Evolutionary conservation across 2,888 invertebrate genomes (phyloP).

Genomic region (Rhaphigaster nebulosa): DNA sequence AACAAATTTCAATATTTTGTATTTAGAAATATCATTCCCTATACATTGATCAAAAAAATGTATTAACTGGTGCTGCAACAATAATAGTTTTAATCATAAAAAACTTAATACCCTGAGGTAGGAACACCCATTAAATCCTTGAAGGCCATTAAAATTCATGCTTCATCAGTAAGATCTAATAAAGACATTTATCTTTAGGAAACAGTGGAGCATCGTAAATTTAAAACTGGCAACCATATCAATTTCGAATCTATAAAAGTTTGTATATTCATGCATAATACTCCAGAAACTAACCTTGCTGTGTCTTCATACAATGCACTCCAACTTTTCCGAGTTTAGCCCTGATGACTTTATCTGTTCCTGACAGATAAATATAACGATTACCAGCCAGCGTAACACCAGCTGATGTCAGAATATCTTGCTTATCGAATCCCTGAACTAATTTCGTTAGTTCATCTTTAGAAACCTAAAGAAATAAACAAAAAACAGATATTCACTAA

Average conservation of each 20-base stretch:
- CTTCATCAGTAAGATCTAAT: background rate
- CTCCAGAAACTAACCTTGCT: slow-evolving; percentile 79
- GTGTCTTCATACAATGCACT: slow-evolving; percentile 96
- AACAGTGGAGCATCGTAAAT: background rate
- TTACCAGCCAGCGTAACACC: slow-evolving; percentile 93
- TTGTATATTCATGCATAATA: background rate
- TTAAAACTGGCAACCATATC: background rate
- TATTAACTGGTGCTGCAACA: too few relatives aligned
- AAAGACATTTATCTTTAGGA: background rate
- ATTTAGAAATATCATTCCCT: too few relatives aligned
- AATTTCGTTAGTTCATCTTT: slow-evolving; percentile 93
- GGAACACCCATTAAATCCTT: background rate
- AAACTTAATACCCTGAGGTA: too few relatives aligned
- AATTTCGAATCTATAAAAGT: background rate
- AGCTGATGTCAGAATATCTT: slow-evolving; percentile 88
- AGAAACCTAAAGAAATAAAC: slow-evolving; percentile 77
- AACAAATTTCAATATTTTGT: too few relatives aligned
- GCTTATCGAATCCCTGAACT: slow-evolving; percentile 91
- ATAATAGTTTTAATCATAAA: too few relatives aligned
- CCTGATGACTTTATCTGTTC: slow-evolving; percentile 93
- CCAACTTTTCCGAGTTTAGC: slow-evolving; percentile 94
- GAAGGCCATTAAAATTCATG: background rate
- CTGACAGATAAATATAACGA: slow-evolving; percentile 95
- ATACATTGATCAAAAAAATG: too few relatives aligned
- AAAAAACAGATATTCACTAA: slow-evolving; percentile 39